Conservation (phyloP, 1,140 invertebrate species). For the Drosophila bocqueti region DNA sequence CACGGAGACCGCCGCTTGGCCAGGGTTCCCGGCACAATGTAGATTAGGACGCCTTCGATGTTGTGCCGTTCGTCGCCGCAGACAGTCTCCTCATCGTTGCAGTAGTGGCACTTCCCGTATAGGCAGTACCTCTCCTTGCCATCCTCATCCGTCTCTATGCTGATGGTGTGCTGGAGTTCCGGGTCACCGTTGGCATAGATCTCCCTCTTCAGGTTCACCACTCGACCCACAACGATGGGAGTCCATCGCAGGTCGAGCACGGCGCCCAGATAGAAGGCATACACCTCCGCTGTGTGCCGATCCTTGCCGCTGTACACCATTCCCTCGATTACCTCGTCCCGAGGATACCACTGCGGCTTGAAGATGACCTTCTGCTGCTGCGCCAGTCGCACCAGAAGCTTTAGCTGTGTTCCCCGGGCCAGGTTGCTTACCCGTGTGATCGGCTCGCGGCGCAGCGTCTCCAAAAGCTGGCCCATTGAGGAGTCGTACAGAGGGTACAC, state of each 20-base stretch:
- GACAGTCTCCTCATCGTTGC: constrained; percentile 92
- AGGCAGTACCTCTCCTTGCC: constrained; percentile 89
- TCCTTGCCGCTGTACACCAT: constrained; percentile 95
- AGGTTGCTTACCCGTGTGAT: constrained; percentile 92
- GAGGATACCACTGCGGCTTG: constrained; percentile 95
- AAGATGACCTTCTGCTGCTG: constrained; percentile 93
- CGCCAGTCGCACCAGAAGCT: constrained; percentile 92
- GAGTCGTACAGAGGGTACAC: constrained; percentile 88
- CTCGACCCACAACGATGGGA: constrained; percentile 92
- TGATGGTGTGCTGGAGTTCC: constrained; percentile 86
- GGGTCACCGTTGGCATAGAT: constrained; percentile 89
- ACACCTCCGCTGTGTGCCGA: constrained; percentile 97
- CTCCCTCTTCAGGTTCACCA: constrained; percentile 90
- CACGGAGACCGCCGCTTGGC: constrained; percentile 93
- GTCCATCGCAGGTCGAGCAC: constrained; percentile 92
- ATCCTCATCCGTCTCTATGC: constrained; percentile 83
- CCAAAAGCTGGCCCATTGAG: constrained; percentile 89
- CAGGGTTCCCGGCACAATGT: constrained; percentile 91
- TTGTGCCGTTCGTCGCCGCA: constrained; percentile 90
- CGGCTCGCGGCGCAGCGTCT: constrained; percentile 88
- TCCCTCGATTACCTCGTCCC: constrained; percentile 91
- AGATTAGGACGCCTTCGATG: constrained; percentile 93
- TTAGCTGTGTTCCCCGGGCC: constrained; percentile 94
- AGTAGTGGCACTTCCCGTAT: constrained; percentile 96
- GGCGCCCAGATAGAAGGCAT: constrained; percentile 95